Evolutionary conservation across 2,888 invertebrate genomes (phyloP).

Genomic region (Ectobius pallidus): DNA sequence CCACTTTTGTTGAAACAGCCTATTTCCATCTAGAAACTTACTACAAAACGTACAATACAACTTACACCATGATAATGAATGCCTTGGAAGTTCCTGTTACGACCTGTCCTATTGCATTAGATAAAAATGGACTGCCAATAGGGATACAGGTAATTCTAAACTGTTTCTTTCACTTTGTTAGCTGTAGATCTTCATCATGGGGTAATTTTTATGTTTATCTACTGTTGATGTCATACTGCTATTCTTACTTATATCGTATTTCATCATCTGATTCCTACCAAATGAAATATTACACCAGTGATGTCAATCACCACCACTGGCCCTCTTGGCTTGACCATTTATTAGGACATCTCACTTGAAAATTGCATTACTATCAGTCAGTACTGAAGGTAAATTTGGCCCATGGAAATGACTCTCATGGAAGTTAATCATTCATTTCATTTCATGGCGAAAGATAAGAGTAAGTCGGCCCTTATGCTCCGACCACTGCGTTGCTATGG

Average conservation of each 20-base stretch:
- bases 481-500: no score
- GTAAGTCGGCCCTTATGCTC: no score
- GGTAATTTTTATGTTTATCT: neutral
- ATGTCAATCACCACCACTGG: neutral
- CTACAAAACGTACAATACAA: conserved; percentile 62
- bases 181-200: neutral
- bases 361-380: no score
- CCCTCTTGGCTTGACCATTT: neutral
- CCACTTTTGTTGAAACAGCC: conserved; percentile 64
- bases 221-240: neutral
- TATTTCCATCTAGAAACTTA: conserved; percentile 66
- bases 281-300: neutral
- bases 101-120: conserved; percentile 72
- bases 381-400: no score
- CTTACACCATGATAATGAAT: conserved; percentile 72
- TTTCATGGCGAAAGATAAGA: no score
- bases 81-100: conserved; percentile 76
- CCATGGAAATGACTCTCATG: no score
- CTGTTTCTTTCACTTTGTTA: neutral
- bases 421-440: no score
- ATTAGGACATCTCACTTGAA: no score
- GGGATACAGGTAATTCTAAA: conserved; percentile 71
- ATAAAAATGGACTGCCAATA: conserved; percentile 68
- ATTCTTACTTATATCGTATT: neutral
- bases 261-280: neutral